phyloP scores from a whole-genome alignment of 2,113 vertebrate genomes.

The Sceloporus undulatus region DNA sequence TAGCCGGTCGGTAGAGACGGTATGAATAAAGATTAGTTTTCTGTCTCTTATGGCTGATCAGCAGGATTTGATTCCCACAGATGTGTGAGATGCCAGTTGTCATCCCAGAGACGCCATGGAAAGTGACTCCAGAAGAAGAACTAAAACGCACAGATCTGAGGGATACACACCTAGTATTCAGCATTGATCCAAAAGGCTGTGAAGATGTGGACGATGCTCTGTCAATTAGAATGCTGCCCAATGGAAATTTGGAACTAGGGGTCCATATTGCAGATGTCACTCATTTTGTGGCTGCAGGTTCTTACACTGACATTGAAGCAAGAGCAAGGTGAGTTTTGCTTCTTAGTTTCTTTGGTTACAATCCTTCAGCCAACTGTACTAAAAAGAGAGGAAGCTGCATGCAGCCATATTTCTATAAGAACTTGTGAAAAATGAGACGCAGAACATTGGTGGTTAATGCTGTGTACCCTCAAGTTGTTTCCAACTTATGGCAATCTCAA shows the following conservation, averaged over 20 bases:
- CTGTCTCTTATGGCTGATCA: background rate
- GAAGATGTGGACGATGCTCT: conserved; percentile 95
- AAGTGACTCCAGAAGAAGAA: conserved; percentile 74
- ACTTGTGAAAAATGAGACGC: no score
- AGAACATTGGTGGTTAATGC: no score
- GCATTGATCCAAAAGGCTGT: conserved; percentile 93
- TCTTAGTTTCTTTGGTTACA: no score
- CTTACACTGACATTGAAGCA: conserved; percentile 90
- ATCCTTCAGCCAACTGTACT: no score
- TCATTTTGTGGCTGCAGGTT: conserved; percentile 88
- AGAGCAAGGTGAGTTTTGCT: conserved; percentile 80
- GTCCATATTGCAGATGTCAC: conserved; percentile 98
- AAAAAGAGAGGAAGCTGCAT: no score
- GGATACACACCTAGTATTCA: conserved; percentile 90
- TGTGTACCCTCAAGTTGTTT: no score
- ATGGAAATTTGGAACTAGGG: conserved; percentile 87
- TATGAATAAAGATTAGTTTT: background rate
- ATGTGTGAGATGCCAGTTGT: conserved; percentile 90
- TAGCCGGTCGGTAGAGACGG: background rate
- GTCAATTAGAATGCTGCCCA: conserved; percentile 81
- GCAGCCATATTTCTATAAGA: no score
- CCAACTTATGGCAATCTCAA: no score
- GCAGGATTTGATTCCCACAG: conserved; percentile 72
- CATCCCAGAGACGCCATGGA: conserved; percentile 86
- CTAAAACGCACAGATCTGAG: conserved; percentile 77